Base-by-base conservation (phyloP, 1,140 invertebrate genomes). In the Colletes latitarsis region DNA sequence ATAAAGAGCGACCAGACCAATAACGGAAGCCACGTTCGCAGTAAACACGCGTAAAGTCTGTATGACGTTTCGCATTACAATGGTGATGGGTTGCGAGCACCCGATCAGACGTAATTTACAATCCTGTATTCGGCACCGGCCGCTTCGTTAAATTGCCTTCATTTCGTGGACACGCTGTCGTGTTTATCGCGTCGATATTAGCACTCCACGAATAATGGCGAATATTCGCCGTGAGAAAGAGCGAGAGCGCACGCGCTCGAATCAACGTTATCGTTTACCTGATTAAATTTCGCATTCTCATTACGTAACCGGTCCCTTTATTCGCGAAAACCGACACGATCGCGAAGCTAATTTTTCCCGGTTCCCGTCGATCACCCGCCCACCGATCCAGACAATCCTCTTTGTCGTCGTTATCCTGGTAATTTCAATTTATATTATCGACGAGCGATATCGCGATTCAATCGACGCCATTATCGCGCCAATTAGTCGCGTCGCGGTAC, bases 131-230 rank as follows among this genome's bases (percentile, higher is more conserved):
- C 49, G 66, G 58, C 12, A 49, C 39, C 17, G 66, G n/a, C 19
- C 49, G 79, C 58, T 77, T 63, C 79, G 79, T 77, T 69, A 81
- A 81, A 81, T 77, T 81, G 73, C 79, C 73, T 81, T 81, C 73
- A 77, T 81, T 81, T 76, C 73, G 79, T 15, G 73, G 66, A 69
- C 58, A 46, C 46, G 43, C 55, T 63, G 73, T 81, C 79, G 66
- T 77, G 73, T 81, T 81, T 81, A 77, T 74, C 74, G 64, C 63
- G 39, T 39, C 63, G 79, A 69, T 81, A 77, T 81, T 74, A 80
- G 63, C 72, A 75, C 64, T 70, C 66, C 9, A 9, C 64, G 79
- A 69, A 76, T 76, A 77, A 77, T 69, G 78, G 39, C 39, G 79
- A 69, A 77, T 81, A 81, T 81, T 81, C 69, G 55, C 19, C 43